Evolutionary conservation across 2,888 invertebrate genomes (phyloP).

Genomic region (Eupithecia centaureata): DNA sequence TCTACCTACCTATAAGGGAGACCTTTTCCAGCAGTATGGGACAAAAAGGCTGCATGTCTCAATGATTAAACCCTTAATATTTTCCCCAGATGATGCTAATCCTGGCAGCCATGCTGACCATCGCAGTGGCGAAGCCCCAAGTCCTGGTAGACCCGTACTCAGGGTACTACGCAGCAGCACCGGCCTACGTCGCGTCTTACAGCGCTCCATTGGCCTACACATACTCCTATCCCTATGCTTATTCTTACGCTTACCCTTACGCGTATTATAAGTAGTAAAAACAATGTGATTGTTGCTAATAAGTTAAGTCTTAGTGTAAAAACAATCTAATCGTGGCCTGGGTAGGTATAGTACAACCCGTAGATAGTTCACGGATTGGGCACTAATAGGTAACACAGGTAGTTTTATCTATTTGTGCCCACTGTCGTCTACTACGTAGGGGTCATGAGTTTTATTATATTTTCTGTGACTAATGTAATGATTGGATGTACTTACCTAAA

Average conservation of each 20-base stretch:
- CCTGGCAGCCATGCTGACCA: conserved; percentile 57
- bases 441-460: no score
- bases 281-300: background rate
- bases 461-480: no score
- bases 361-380: no score
- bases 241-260: conserved; percentile 67
- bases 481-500: no score
- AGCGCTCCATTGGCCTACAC: conserved; percentile 68
- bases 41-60: no score
- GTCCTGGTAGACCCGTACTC: conserved; percentile 65
- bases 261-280: conserved; percentile 59
- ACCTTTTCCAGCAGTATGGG: no score
- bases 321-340: no score
- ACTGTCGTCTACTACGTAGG: no score
- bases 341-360: no score
- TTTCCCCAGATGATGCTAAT: conserved; percentile 59
- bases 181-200: conserved; percentile 67
- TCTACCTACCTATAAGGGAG: no score
- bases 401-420: no score
- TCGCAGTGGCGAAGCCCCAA: conserved; percentile 73
- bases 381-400: no score
- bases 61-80: background rate
- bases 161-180: conserved; percentile 67
- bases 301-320: background rate
- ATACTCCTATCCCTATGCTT: conserved; percentile 72